A percentile compares a stretch with the other conserved stretches of the same genome.
Evolutionary conservation across 2,797 vertebrate genomes (phyloP).

Genomic region (Knipowitschia caucasica): DNA sequence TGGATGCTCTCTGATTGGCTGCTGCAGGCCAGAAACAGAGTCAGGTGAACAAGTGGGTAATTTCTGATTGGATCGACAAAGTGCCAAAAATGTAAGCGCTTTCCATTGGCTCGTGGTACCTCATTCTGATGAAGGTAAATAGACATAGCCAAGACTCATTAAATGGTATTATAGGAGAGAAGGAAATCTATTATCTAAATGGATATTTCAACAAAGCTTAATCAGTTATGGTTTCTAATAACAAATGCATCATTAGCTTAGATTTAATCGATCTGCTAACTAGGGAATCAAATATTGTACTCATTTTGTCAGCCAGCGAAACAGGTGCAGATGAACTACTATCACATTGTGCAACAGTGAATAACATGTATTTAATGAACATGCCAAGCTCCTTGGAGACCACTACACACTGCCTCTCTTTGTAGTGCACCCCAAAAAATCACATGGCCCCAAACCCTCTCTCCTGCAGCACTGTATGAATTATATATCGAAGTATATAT

Average conservation of each 20-base stretch:
- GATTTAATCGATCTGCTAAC: constrained; percentile 54
- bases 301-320: constrained; percentile 59
- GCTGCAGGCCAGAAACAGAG: constrained; percentile 59
- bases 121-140: constrained; percentile 56
- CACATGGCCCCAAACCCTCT: constrained; percentile 58
- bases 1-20: constrained; percentile 56
- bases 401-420: constrained; percentile 66
- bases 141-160: constrained; percentile 51
- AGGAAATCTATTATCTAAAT: constrained; percentile 27
- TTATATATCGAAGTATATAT: constrained; percentile 82
- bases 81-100: constrained; percentile 55
- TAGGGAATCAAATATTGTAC: constrained; percentile 36
- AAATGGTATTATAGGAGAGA: constrained; percentile 30
- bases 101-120: constrained; percentile 52
- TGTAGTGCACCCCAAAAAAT: constrained; percentile 65
- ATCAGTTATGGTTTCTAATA: constrained; percentile 1
- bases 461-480: constrained; percentile 77
- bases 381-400: constrained; percentile 67
- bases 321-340: constrained; percentile 68
- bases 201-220: constrained; percentile 6
- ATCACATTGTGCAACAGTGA: constrained; percentile 65
- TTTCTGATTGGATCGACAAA: constrained; percentile 56
- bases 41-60: constrained; percentile 51
- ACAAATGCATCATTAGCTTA: constrained; percentile 27
- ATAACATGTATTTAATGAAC: constrained; percentile 67